These are phyloP conservation scores for Podilymbus podiceps DNA, from an alignment of 2,113 vertebrate genomes.

Conservation along the genomic window DNA sequence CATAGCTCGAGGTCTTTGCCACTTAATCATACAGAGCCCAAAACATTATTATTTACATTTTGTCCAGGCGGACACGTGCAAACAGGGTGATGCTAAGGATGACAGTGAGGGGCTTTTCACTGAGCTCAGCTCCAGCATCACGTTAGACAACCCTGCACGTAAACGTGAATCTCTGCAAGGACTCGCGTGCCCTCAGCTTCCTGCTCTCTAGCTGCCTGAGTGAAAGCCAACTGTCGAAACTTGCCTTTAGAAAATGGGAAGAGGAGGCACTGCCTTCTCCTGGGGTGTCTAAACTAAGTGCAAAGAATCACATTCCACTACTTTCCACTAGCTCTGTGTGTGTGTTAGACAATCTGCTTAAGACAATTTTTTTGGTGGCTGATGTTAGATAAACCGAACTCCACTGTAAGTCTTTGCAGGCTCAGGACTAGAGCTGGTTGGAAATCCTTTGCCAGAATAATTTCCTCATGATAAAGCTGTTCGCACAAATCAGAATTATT, in stretches of 20 bases:
- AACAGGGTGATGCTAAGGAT: not conserved
- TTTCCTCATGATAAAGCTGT: not conserved
- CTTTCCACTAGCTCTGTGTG: not conserved
- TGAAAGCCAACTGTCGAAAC: not conserved
- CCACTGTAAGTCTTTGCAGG: not conserved
- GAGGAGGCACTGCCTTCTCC: not conserved
- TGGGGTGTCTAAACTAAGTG: not conserved
- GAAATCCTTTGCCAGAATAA: not conserved
- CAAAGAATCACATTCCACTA: not conserved
- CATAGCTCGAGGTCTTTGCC: not conserved
- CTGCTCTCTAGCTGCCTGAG: not conserved
- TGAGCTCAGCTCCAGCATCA: not conserved
- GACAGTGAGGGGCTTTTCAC: not conserved
- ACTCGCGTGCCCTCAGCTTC: not conserved
- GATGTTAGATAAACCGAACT: not conserved
- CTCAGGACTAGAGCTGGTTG: not conserved
- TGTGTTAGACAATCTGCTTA: not conserved
- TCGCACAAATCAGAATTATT: not conserved
- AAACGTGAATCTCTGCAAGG: not conserved
- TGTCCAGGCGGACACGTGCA: not conserved
- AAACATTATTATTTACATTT: not conserved
- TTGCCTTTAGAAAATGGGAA: not conserved
- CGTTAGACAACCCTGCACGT: not conserved
- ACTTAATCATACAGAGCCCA: not conserved
- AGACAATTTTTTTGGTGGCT: not conserved